Conservation (phyloP, 2,113 vertebrate genomes). For the Spea multiplicata region DNA sequence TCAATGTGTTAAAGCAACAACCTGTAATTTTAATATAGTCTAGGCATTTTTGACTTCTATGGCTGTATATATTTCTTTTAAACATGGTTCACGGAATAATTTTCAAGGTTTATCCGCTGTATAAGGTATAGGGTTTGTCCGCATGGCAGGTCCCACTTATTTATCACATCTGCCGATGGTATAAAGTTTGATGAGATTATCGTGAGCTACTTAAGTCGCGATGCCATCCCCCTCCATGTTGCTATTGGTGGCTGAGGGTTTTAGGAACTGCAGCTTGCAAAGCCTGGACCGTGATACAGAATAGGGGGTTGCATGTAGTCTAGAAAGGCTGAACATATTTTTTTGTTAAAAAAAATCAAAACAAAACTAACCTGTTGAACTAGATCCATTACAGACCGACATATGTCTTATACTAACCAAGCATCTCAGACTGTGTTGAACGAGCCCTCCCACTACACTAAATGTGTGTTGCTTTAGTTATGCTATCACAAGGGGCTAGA, state of each 20-base stretch:
- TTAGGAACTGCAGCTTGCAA: background rate
- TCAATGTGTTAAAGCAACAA: too few relatives aligned
- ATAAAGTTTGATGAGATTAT: too few relatives aligned
- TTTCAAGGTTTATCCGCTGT: too few relatives aligned
- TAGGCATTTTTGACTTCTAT: too few relatives aligned
- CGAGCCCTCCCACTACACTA: constrained; percentile 3
- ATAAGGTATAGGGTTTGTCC: too few relatives aligned
- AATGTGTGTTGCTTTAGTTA: background rate
- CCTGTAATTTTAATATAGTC: too few relatives aligned
- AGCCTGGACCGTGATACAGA: background rate
- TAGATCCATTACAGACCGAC: constrained; percentile 17
- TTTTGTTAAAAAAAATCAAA: background rate
- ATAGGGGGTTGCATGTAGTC: background rate
- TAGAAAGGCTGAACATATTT: background rate
- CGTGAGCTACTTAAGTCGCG: too few relatives aligned
- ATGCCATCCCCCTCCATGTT: too few relatives aligned
- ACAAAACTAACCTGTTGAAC: constrained; percentile 48
- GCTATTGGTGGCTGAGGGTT: background rate
- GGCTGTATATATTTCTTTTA: too few relatives aligned
- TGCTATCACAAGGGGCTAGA: background rate
- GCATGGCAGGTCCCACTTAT: too few relatives aligned
- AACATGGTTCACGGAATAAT: too few relatives aligned
- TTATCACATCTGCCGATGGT: too few relatives aligned
- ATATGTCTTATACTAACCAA: constrained; percentile 40
- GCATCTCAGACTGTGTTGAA: background rate